Conservation (phyloP, 2,797 vertebrate genomes). For the Microctenopoma lineatum region DNA sequence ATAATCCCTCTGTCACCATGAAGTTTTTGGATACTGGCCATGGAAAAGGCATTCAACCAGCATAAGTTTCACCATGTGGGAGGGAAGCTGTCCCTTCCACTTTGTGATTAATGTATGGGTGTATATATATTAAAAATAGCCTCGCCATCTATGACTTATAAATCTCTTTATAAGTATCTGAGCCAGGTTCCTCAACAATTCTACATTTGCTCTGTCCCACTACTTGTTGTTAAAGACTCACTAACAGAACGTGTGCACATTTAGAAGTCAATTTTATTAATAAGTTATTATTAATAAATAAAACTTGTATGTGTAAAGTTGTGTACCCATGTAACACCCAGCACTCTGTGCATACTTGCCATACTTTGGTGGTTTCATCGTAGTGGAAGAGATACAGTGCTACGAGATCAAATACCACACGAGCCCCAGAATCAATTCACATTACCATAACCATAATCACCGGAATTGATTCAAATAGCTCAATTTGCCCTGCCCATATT, state of each 20-base stretch:
- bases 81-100: slow-evolving; percentile 32
- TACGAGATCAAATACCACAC: slow-evolving; percentile 58
- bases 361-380: slow-evolving; percentile 29
- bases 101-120: slow-evolving; percentile 62
- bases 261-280: not conserved
- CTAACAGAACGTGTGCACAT: slow-evolving; percentile 36
- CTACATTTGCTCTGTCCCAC: slow-evolving; percentile 33
- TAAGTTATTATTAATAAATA: too few relatives aligned
- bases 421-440: slow-evolving; percentile 63
- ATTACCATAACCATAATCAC: slow-evolving; percentile 80
- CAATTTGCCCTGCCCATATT: slow-evolving; percentile 69
- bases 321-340: slow-evolving; percentile 10
- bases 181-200: slow-evolving; percentile 38
- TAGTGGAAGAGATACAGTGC: slow-evolving; percentile 42
- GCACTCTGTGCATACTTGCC: not conserved
- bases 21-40: slow-evolving; percentile 58
- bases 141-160: slow-evolving; percentile 33
- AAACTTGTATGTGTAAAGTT: not conserved
- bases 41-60: slow-evolving; percentile 43
- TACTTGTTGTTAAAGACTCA: slow-evolving; percentile 42
- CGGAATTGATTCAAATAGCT: slow-evolving; percentile 76
- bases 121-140: slow-evolving; percentile 35
- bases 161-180: slow-evolving; percentile 37
- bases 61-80: slow-evolving; percentile 43
- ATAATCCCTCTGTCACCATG: slow-evolving; percentile 18